Evolutionary conservation across 2,113 vertebrate genomes (phyloP), one percentile per base, ranked within the genome.

Genomic region (Stegostoma tigrinum): DNA sequence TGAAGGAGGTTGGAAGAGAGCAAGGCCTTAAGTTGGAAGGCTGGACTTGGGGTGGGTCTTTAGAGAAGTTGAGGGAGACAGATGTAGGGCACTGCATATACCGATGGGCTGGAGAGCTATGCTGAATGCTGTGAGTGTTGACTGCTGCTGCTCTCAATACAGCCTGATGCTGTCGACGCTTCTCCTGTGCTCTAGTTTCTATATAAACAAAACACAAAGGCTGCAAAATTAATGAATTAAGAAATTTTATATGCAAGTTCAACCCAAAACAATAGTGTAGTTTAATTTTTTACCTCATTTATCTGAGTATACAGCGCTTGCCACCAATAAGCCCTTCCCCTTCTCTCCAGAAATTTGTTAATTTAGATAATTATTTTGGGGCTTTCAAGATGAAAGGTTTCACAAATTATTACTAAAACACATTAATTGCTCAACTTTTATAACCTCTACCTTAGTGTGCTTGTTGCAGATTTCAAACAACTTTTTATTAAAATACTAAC

Each of bases 101-200:
- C 19, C 96, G 97, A 95, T 95, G 96, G 96, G 97, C 75, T 48
- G 97, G 97, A 24, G 97, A 95, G 96, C 95, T 96, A 42, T 96
- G 98, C 96, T 96, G 97, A 96, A 97, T 97, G 97, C 97, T 96
- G 93, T 97, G 97, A 96, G 96, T 97, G 96, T 90, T 96, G 66
- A 96, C 96, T 7, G 96, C 68, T 96, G 98, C 98, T 96, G 97
- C 97, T 34, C 97, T 97, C 96, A 98, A 96, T 95, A 97, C 97
- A 96, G 98, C 98, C 95, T 98, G 98, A 96, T 98, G 98, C 52
- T 97, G 97, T 70, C 97, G 98, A 97, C 97, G 98, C 97, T 98
- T 98, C 96, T 99, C 98, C 96, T 98, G 98, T 96, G 97, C 97
- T 96, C 98, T 98, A 96, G 98, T 96, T 96, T 99, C 98, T 99